Conservation (phyloP, 2,797 vertebrate species). For the Ceryle rudis region DNA sequence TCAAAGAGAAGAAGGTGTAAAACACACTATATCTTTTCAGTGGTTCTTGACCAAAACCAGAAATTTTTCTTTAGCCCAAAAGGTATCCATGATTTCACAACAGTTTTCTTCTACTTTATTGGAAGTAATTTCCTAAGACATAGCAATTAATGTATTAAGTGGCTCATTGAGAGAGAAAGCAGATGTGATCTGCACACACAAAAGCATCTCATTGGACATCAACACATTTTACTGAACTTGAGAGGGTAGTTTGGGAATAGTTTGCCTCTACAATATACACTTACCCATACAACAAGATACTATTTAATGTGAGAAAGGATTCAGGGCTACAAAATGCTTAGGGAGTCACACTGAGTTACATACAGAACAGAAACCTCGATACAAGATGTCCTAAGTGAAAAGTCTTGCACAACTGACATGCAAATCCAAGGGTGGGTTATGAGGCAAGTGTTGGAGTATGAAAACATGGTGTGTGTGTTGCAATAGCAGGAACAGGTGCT, state of each 20-base stretch:
- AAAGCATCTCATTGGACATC: background rate
- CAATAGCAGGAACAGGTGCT: constrained; percentile 24
- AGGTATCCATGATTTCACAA: background rate
- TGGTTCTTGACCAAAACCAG: background rate
- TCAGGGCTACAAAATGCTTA: background rate
- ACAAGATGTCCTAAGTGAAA: background rate
- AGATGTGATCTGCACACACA: background rate
- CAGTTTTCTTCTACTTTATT: background rate
- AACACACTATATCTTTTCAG: background rate
- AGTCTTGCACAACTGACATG: background rate
- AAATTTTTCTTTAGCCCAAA: background rate
- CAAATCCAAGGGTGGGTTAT: background rate
- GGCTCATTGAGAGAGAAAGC: background rate
- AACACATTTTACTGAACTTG: background rate
- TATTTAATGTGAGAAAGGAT: background rate
- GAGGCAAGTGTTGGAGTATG: background rate
- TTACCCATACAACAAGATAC: background rate
- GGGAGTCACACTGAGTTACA: background rate
- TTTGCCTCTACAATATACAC: background rate
- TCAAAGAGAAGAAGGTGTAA: background rate
- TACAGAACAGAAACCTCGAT: background rate
- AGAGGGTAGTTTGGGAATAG: background rate
- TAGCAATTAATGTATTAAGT: background rate
- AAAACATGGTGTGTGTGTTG: constrained; percentile 31
- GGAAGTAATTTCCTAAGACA: background rate